Evolutionary conservation across 1,140 invertebrate species (phyloP).

Genomic region (Zaprionus capensis): DNA sequence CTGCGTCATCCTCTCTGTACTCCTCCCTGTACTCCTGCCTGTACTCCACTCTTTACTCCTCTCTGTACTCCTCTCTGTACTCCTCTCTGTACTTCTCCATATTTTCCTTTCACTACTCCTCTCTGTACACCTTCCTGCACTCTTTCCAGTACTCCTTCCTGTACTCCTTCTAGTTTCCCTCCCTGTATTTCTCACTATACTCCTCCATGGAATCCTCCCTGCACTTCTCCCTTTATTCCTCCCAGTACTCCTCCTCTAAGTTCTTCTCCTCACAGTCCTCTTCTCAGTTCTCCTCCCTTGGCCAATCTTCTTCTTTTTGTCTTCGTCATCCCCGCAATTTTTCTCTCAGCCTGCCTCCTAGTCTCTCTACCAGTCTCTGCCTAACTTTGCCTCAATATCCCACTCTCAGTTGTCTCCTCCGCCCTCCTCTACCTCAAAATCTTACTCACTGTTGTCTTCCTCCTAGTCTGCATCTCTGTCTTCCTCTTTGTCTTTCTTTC

Average conservation of each 20-base stretch:
- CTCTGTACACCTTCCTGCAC: no score
- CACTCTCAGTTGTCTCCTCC: background rate
- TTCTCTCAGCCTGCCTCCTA: background rate
- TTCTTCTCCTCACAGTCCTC: background rate
- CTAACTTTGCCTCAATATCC: background rate
- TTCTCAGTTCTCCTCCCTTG: background rate
- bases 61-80: background rate
- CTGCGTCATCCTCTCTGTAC: background rate
- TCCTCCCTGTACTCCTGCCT: background rate
- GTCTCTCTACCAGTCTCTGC: background rate
- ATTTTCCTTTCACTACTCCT: no score
- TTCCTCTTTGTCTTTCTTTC: background rate
- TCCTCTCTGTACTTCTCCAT: no score
- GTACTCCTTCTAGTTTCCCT: no score
- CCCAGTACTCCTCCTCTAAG: background rate
- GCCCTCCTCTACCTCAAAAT: background rate
- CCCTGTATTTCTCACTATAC: no score
- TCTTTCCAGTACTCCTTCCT: background rate
- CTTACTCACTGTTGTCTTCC: background rate
- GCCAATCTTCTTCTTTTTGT: no score
- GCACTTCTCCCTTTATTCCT: background rate
- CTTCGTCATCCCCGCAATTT: background rate
- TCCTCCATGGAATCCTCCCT: no score
- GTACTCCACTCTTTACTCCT: background rate
- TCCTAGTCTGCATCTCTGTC: background rate